phyloP scores from a whole-genome alignment of 2,797 vertebrate species.

The Gambusia yucatana region DNA sequence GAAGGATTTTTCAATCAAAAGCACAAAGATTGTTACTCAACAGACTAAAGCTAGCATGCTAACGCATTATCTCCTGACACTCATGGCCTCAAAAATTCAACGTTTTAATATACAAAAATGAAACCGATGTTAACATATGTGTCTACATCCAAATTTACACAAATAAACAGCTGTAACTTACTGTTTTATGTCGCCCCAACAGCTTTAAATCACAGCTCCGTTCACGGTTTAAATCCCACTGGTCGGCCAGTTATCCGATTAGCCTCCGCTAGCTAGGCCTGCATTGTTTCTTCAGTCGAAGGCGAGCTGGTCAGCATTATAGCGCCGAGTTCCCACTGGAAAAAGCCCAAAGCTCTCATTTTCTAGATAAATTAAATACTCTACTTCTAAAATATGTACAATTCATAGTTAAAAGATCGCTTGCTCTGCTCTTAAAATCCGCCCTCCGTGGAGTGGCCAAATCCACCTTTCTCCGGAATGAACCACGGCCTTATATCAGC shows the following conservation, averaged over 20 bases:
- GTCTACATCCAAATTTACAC: rapidly evolving
- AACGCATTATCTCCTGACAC: slow-evolving; percentile 43
- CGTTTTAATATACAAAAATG: not conserved
- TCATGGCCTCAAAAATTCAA: not conserved
- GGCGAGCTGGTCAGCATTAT: slow-evolving; percentile 37
- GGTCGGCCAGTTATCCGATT: slow-evolving; percentile 47
- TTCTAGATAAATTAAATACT: not conserved
- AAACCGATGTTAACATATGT: rapidly evolving
- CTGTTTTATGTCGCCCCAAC: slow-evolving; percentile 34
- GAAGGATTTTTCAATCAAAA: slow-evolving; percentile 2
- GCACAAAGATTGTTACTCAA: slow-evolving; percentile 23
- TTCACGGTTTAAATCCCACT: slow-evolving; percentile 72
- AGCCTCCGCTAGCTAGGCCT: slow-evolving; percentile 74
- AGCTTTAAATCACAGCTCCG: slow-evolving; percentile 48
- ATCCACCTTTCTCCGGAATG: slow-evolving; percentile 69
- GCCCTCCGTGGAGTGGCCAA: slow-evolving; percentile 13
- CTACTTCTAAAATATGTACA: slow-evolving; percentile 24
- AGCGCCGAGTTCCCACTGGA: slow-evolving; percentile 17
- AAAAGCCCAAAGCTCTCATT: slow-evolving; percentile 27
- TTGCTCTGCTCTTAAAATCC: not conserved
- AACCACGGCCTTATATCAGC: slow-evolving; percentile 72
- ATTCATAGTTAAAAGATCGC: slow-evolving; percentile 24
- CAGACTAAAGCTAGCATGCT: slow-evolving; percentile 52
- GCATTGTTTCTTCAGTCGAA: slow-evolving; percentile 75
- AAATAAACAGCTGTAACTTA: slow-evolving; percentile 15